Conservation (phyloP, 1,140 invertebrate species). For the Globodera rostochiensis region DNA sequence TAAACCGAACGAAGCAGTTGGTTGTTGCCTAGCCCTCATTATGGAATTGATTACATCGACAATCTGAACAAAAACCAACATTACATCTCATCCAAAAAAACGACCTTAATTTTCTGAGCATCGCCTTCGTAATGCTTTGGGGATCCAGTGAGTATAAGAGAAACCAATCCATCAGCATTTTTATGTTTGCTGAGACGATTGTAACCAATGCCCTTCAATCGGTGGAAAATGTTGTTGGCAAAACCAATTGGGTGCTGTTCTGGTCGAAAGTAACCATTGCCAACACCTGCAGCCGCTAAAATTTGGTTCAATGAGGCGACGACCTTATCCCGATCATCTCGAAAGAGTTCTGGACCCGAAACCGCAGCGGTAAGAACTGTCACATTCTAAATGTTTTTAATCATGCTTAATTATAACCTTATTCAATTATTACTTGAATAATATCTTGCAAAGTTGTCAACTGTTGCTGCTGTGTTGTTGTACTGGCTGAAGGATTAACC, state of each 20-base stretch:
- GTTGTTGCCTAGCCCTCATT: slow-evolving; percentile 20
- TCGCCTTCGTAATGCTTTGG: slow-evolving; percentile 25
- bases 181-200: slow-evolving; percentile 44
- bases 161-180: slow-evolving; percentile 45
- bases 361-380: slow-evolving; percentile 33
- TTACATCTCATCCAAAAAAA: slow-evolving; percentile 3
- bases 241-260: slow-evolving; percentile 22
- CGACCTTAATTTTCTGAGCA: slow-evolving; percentile 34
- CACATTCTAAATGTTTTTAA: slow-evolving; percentile 22
- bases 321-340: slow-evolving; percentile 40
- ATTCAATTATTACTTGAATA: neutral
- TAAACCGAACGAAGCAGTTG: slow-evolving; percentile 4
- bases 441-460: neutral
- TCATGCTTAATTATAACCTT: neutral
- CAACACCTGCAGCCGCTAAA: slow-evolving; percentile 39
- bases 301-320: slow-evolving; percentile 41
- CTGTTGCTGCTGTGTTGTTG: neutral
- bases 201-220: slow-evolving; percentile 43
- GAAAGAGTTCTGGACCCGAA: slow-evolving; percentile 43
- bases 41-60: slow-evolving; percentile 28
- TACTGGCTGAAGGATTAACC: neutral
- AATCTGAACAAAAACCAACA: slow-evolving; percentile 31
- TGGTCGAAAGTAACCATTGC: slow-evolving; percentile 32
- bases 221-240: slow-evolving; percentile 42
- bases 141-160: slow-evolving; percentile 31